Conservation (phyloP, 2,797 vertebrate species). For the Cottoperca gobio region DNA sequence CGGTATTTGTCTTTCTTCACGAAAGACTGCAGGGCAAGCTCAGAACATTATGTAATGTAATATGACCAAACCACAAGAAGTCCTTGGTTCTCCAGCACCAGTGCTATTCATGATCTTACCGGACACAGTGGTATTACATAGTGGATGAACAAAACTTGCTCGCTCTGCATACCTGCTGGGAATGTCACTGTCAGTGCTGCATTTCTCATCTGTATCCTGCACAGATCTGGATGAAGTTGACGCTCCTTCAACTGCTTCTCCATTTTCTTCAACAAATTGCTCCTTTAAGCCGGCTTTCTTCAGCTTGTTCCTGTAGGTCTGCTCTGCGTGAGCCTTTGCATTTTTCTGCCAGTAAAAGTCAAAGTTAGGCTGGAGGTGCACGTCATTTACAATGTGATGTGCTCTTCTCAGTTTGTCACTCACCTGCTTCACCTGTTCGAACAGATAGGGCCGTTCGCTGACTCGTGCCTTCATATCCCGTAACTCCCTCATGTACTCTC, state of each 20-base stretch:
- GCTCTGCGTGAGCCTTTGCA: conserved; percentile 88
- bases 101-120: conserved; percentile 78
- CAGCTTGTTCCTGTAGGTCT: conserved; percentile 86
- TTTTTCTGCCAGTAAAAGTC: conserved; percentile 75
- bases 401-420: conserved; percentile 21
- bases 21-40: conserved; percentile 66
- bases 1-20: conserved; percentile 63
- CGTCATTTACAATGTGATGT: background rate
- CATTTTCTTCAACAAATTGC: conserved; percentile 89
- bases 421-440: conserved; percentile 95
- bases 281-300: conserved; percentile 89
- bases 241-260: conserved; percentile 59
- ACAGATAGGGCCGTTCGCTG: conserved; percentile 90
- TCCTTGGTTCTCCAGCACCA: conserved; percentile 67
- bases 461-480: conserved; percentile 91
- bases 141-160: conserved; percentile 55
- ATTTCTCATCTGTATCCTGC: conserved; percentile 50
- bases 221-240: conserved; percentile 45
- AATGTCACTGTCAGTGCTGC: conserved; percentile 52
- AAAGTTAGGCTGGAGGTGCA: conserved; percentile 15
- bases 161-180: conserved; percentile 77
- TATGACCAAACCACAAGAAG: conserved; percentile 75
- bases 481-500: conserved; percentile 91
- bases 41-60: conserved; percentile 80
- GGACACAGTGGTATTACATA: conserved; percentile 64